Conservation (phyloP, 2,888 invertebrate genomes). For the Nemurella pictetii region DNA sequence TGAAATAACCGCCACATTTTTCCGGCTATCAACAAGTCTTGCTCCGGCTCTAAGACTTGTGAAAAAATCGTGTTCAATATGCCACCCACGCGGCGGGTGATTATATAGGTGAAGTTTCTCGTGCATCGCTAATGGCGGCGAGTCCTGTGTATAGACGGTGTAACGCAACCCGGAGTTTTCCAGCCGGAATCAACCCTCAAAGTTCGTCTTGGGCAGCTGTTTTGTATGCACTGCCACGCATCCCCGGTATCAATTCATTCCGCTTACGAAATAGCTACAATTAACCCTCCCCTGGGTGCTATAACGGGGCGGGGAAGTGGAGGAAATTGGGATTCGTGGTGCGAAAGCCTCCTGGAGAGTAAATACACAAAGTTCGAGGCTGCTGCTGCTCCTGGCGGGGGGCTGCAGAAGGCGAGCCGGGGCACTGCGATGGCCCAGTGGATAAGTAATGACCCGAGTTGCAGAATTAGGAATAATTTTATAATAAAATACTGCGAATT, state of each 20-base stretch:
- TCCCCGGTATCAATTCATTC: conserved; percentile 39
- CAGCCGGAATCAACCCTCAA: background rate
- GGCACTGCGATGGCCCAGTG: background rate
- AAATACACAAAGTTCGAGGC: conserved; percentile 1
- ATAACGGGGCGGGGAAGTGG: conserved; percentile 29
- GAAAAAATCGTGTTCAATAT: background rate
- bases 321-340: conserved; percentile 38
- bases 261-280: conserved; percentile 39
- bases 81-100: background rate
- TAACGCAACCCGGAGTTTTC: background rate
- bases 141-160: background rate
- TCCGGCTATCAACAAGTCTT: background rate
- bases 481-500: background rate
- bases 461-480: background rate
- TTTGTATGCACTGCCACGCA: conserved; percentile 34
- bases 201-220: conserved; percentile 19
- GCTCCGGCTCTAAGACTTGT: background rate
- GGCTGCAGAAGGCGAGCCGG: no score
- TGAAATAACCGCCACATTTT: background rate
- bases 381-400: no score
- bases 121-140: background rate
- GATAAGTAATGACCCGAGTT: conserved; percentile 1
- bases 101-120: conserved; percentile 7
- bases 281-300: conserved; percentile 38
- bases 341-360: conserved; percentile 3